Evolutionary conservation across 2,113 vertebrate species (phyloP).

Genomic region (Solenodon paradoxus): DNA sequence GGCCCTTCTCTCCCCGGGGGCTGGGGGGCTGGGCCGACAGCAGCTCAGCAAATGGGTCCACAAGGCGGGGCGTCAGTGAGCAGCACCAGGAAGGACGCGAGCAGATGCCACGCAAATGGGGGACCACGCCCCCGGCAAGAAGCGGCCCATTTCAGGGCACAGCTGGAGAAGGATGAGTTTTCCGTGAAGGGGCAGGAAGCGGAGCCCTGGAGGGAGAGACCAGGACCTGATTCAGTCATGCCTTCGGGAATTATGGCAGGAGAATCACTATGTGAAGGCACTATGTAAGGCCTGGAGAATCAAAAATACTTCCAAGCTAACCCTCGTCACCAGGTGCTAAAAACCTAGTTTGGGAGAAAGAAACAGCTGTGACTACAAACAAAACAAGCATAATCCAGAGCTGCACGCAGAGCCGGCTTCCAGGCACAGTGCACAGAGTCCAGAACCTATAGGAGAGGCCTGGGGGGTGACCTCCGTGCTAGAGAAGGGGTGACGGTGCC

Average conservation of each 20-base stretch:
- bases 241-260: background rate
- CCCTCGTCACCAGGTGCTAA: background rate
- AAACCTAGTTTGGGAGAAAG: background rate
- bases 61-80: no score
- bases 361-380: background rate
- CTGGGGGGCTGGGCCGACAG: no score
- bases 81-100: background rate
- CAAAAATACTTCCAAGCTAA: background rate
- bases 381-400: background rate
- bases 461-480: background rate
- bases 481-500: no score
- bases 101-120: background rate
- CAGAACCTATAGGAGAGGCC: no score
- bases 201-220: background rate
- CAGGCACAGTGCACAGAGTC: no score
- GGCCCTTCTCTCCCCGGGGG: background rate
- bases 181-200: background rate
- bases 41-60: background rate
- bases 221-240: background rate
- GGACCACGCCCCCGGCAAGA: no score
- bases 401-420: rapidly evolving
- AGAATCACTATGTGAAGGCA: background rate
- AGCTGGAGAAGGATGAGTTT: background rate
- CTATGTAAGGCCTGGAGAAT: background rate
- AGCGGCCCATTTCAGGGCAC: background rate